Base-by-base conservation (phyloP, 2,888 invertebrate genomes). In the Meteorus colon region DNA sequence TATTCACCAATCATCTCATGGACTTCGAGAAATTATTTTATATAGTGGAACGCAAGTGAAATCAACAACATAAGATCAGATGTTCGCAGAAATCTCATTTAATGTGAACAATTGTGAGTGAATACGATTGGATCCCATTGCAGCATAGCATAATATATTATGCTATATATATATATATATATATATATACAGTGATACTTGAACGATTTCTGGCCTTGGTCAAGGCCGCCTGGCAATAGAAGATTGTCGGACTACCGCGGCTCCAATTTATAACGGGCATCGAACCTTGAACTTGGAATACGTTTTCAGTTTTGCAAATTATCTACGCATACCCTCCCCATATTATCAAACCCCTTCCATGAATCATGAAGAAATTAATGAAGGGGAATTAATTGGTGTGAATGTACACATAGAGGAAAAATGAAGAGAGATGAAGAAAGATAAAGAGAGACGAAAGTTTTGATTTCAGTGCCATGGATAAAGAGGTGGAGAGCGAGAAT, bases 261-360 rank as follows among this genome's bases (percentile, higher is more conserved):
- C 83, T 85, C 83, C 84, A 84, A 85, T 85, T 85, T 85, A 84
- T 85, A 85, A 83, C 81, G 82, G 82, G 80, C 84, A 84, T 84
- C 83, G 84, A 84, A 84, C 84, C 81, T 82, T 77, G 74, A 77
- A 76, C 79, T 77, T 77, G 79, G 66, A 65, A 48, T 75, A 55
- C 65, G 60, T 74, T 77, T 65, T 59, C 60, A 12, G 60, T 74
- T 74, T 29, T 55, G 14, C 24, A 65, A 27, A 14, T 60, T 37
- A 41, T 45, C n/a, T 72, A 65, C 37, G 59, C 59, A 70, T 14
- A 59, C 24, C 62, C 29, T 62, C 24, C 24, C 24, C 24, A 24
- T 1, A 24, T 24, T 24, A 24, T 24, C 24, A 24, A 24, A 24
- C 24, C 24, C 24, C 24, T 24, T 24, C 24, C 24, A 24, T 24